Evolutionary conservation across 2,113 vertebrate genomes (phyloP).

Genomic region (Chlorodrepanis virens): DNA sequence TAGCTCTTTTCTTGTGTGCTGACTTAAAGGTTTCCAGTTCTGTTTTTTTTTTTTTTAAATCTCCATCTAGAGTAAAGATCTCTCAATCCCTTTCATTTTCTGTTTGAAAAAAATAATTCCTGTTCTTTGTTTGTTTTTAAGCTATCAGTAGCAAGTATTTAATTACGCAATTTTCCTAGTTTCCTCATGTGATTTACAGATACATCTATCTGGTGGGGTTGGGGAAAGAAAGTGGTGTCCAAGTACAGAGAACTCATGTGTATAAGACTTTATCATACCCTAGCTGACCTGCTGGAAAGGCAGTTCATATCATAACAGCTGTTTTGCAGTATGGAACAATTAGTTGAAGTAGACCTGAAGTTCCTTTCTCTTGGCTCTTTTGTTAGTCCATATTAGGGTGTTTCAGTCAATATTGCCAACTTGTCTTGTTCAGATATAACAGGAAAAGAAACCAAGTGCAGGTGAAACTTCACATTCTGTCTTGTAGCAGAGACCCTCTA

Average conservation of each 20-base stretch:
- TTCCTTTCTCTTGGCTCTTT: neutral
- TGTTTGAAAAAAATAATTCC: neutral
- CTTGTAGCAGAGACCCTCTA: neutral
- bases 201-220: neutral
- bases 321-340: neutral
- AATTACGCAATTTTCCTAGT: neutral
- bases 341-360: neutral
- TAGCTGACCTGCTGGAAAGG: neutral
- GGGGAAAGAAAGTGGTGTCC: neutral
- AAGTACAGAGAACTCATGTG: neutral
- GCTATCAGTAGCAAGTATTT: neutral
- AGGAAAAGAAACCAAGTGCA: neutral
- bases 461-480: neutral
- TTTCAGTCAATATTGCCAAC: neutral
- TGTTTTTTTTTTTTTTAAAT: neutral
- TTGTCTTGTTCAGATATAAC: neutral
- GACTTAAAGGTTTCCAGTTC: neutral
- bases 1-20: neutral
- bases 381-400: neutral
- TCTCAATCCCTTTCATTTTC: neutral
- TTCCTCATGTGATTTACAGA: neutral
- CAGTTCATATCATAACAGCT: rapidly evolving
- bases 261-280: neutral
- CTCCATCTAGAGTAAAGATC: neutral
- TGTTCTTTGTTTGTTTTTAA: neutral